Base-by-base conservation (phyloP, 2,797 vertebrate genomes). In the Eidolon dupreanum region DNA sequence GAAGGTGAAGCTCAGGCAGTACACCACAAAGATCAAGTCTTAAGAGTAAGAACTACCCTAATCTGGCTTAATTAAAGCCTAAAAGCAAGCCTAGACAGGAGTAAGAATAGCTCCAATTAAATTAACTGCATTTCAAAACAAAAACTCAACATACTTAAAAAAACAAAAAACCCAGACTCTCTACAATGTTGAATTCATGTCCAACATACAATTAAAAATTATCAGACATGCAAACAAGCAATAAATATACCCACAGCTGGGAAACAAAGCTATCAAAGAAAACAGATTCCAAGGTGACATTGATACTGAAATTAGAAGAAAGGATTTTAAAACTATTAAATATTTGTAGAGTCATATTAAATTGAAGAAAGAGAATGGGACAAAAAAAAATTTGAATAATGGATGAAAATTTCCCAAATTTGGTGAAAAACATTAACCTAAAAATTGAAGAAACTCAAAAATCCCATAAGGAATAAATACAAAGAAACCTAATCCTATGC, bases 131-230 rank as follows among this genome's bases (percentile, higher is more conserved):
- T 74, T 78, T 73, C 59, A 79, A 33, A 86, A 74, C 8, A 36
- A 91, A 91, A 90, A 66, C 10, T 49, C 53, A 82, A 66, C 43
- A 86, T 74, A 89, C 46, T 81, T 79, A 79, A 81, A 92, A 17
- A 59, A 49, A 88, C 36, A 86, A 38, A 84, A 55, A 22, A 75
- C 31, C 28, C 28, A n/a, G n/a, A 82, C 57, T 77, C 11, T 63
- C 55, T 82, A 68, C 28, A 79, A 84, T 4, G 26, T 5, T 70
- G 10, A 90, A 90, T 68, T 84, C 43, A 70, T 61, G 26, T 85
- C 51, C 13, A 59, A 31, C 28, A 87, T 51, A 51, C 4, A 88
- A 28, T 36, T 88, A 57, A 81, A 82, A 94, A 74, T 85, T 51
- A 85, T 8, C 59, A 86, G 65, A 82, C 28, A 97, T 22, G 43